Evolutionary conservation across 2,113 vertebrate genomes (phyloP).

Genomic region (Ginglymostoma cirratum): DNA sequence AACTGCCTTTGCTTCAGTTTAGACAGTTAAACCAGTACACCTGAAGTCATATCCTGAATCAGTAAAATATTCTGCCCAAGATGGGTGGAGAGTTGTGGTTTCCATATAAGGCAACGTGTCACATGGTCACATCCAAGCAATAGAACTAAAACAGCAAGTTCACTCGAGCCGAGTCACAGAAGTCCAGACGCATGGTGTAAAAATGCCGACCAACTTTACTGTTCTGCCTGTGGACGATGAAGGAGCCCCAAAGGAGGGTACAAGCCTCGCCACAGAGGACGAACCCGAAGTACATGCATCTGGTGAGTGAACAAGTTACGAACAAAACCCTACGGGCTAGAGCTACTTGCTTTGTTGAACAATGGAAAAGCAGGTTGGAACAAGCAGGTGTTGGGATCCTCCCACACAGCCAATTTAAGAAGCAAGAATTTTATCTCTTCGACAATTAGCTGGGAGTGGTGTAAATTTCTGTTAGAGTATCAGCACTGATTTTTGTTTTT

Average conservation of each 20-base stretch:
- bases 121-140: slow-evolving; percentile 20
- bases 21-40: not conserved
- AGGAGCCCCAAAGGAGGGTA: not conserved
- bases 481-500: not conserved
- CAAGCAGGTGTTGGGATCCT: not conserved
- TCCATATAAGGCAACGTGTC: slow-evolving; percentile 23
- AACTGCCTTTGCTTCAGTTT: not conserved
- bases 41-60: not conserved
- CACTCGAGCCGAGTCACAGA: not conserved
- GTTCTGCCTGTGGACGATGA: slow-evolving; percentile 24
- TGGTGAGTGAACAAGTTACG: slow-evolving; percentile 4
- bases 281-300: not conserved
- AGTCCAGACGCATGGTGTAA: not conserved
- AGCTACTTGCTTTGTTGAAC: not conserved
- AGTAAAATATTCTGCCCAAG: not conserved
- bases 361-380: slow-evolving; percentile 21
- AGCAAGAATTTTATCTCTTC: not conserved
- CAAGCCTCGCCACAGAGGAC: not conserved
- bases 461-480: not conserved
- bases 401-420: not conserved
- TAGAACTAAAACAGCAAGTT: slow-evolving; percentile 11
- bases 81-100: slow-evolving; percentile 5
- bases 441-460: not conserved
- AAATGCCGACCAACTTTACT: slow-evolving; percentile 30
- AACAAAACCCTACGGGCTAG: not conserved